These are phyloP conservation scores for Drosophila mojavensis DNA, from an alignment of 1,140 invertebrate species.

Conservation along the genomic window DNA sequence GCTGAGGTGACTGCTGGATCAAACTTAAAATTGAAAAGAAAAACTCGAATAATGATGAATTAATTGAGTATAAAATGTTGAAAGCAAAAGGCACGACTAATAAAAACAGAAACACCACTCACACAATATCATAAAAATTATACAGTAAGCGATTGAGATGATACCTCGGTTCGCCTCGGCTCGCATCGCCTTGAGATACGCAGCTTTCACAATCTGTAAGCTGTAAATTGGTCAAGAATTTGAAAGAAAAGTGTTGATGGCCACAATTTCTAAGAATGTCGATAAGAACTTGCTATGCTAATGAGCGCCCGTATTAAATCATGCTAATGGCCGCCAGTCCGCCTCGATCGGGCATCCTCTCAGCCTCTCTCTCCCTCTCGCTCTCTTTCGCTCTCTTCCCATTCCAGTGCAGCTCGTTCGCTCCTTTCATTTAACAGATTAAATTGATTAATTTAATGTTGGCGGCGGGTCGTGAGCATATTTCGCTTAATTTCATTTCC, in stretches of 20 bases:
- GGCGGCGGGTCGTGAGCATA: slow-evolving; percentile 65
- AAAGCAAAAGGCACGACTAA: slow-evolving; percentile 37
- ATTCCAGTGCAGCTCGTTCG: not conserved
- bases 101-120: slow-evolving; percentile 55
- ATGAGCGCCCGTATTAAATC: slow-evolving; percentile 66
- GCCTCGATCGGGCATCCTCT: slow-evolving; percentile 34
- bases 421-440: slow-evolving; percentile 58
- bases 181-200: slow-evolving; percentile 14
- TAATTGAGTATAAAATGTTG: slow-evolving; percentile 76
- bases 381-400: no score
- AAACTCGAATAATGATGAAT: slow-evolving; percentile 76
- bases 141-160: slow-evolving; percentile 64
- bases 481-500: slow-evolving; percentile 82
- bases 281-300: slow-evolving; percentile 75
- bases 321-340: slow-evolving; percentile 62
- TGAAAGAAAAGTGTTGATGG: slow-evolving; percentile 37
- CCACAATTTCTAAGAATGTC: slow-evolving; percentile 59
- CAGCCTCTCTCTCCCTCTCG: not conserved
- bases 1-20: slow-evolving; percentile 21
- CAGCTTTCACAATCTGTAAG: slow-evolving; percentile 40
- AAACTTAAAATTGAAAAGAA: slow-evolving; percentile 37
- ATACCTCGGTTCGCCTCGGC: not conserved
- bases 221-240: slow-evolving; percentile 29
- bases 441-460: slow-evolving; percentile 82
- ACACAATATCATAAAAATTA: slow-evolving; percentile 78